phyloP scores from a whole-genome alignment of 2,113 vertebrate species.

The Pleuronectes platessa region DNA sequence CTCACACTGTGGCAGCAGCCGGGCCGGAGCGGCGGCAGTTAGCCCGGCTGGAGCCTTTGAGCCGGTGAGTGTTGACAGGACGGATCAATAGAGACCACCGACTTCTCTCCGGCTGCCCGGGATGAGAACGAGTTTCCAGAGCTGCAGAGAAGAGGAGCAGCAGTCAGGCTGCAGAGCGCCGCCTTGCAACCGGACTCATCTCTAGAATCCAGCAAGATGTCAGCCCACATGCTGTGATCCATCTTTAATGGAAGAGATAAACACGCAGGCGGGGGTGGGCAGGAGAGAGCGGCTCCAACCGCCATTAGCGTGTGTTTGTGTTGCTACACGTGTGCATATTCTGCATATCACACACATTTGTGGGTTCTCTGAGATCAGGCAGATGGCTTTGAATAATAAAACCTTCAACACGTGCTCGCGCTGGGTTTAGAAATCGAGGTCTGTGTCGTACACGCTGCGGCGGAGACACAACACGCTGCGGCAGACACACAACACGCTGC shows the following conservation, averaged over 20 bases:
- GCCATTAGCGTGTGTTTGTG: slow-evolving; percentile 30
- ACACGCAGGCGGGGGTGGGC: slow-evolving; percentile 6
- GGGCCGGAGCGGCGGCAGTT: slow-evolving; percentile 2
- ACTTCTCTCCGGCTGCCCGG: not conserved
- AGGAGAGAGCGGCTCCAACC: not conserved
- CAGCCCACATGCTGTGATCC: slow-evolving; percentile 17
- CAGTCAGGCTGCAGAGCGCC: not conserved
- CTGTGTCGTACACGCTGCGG: not conserved
- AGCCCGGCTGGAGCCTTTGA: not conserved
- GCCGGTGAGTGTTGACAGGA: slow-evolving; percentile 22
- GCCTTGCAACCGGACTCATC: not conserved
- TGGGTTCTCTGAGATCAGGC: slow-evolving; percentile 19
- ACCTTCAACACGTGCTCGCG: not conserved
- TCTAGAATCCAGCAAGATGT: slow-evolving; percentile 20
- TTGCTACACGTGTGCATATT: slow-evolving; percentile 30
- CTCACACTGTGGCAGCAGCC: not conserved
- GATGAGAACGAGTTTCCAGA: not conserved
- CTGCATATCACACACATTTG: slow-evolving; percentile 38
- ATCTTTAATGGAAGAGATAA: slow-evolving; percentile 38
- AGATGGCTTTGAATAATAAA: slow-evolving; percentile 56
- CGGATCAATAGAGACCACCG: slow-evolving; percentile 3
- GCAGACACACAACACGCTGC: not conserved
- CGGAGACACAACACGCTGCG: slow-evolving; percentile 3
- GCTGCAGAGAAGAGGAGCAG: not conserved
- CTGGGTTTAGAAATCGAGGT: not conserved